Conservation (phyloP, 1,140 invertebrate species). For the Popillia japonica region DNA sequence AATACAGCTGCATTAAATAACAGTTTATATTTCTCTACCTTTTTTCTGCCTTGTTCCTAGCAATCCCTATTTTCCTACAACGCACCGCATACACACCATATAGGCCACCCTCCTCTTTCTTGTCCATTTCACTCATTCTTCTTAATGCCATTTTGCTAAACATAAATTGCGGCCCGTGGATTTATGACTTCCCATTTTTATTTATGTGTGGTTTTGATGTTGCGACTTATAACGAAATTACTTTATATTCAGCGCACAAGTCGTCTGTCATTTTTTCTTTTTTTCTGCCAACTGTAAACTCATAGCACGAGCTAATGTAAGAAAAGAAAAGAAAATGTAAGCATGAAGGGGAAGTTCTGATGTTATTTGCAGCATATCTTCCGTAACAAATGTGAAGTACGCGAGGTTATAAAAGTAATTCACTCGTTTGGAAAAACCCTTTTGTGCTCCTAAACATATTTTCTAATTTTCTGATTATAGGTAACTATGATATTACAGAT, state of each 20-base stretch:
- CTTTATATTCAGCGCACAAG: conserved; percentile 18
- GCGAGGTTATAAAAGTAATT: conserved; percentile 15
- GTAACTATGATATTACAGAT: no score
- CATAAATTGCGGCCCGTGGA: conserved; percentile 4
- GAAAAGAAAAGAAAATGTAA: neutral
- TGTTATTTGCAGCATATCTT: conserved; percentile 7
- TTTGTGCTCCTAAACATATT: neutral
- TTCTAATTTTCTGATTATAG: neutral
- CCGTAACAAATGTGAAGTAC: conserved; percentile 10
- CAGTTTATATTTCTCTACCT: neutral
- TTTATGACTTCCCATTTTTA: conserved; percentile 7
- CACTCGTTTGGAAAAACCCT: neutral
- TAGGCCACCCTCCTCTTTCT: neutral
- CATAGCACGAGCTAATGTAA: neutral
- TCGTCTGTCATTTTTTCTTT: conserved; percentile 10
- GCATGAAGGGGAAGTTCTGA: neutral
- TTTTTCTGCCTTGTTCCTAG: neutral
- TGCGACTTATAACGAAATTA: conserved; percentile 18
- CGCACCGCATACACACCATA: neutral
- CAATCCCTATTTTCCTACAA: neutral
- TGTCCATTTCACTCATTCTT: neutral
- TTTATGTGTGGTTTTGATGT: conserved; percentile 18
- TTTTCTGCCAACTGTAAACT: neutral
- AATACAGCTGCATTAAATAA: neutral
- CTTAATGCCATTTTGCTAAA: conserved; percentile 14